These are phyloP conservation scores for Falco berigora DNA, from an alignment of 2,797 vertebrate genomes.

Conservation along the genomic window DNA sequence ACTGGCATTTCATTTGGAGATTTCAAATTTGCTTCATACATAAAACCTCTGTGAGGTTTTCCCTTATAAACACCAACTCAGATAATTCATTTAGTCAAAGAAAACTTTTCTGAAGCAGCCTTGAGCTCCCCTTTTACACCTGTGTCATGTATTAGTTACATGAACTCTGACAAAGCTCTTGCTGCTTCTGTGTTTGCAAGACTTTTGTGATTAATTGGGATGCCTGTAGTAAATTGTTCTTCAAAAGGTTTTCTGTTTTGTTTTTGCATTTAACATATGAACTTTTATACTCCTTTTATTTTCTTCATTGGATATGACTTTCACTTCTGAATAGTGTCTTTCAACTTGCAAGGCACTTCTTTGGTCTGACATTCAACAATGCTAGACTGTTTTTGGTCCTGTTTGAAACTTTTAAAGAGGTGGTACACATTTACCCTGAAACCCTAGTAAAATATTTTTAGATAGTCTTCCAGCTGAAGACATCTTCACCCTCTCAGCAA, in stretches of 20 bases:
- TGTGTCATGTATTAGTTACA: neutral
- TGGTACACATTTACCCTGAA: neutral
- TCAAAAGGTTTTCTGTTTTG: neutral
- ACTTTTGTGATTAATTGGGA: neutral
- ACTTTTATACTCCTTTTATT: neutral
- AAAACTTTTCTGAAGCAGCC: neutral
- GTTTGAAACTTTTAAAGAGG: neutral
- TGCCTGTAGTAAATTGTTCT: neutral
- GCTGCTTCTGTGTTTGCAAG: neutral
- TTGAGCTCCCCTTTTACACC: neutral
- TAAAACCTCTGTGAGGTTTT: neutral
- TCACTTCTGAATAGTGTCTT: neutral
- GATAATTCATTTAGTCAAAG: neutral
- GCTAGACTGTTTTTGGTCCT: neutral
- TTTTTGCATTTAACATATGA: neutral
- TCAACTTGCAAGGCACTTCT: neutral
- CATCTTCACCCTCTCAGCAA: neutral
- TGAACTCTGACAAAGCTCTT: neutral
- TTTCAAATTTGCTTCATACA: neutral
- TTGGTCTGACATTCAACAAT: neutral
- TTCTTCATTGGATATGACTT: neutral
- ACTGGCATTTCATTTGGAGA: neutral
- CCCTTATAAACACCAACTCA: neutral
- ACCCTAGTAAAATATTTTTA: neutral
- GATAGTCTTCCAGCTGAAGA: neutral